phyloP scores from a whole-genome alignment of 2,888 invertebrate genomes.

The Hymenopus coronatus region DNA sequence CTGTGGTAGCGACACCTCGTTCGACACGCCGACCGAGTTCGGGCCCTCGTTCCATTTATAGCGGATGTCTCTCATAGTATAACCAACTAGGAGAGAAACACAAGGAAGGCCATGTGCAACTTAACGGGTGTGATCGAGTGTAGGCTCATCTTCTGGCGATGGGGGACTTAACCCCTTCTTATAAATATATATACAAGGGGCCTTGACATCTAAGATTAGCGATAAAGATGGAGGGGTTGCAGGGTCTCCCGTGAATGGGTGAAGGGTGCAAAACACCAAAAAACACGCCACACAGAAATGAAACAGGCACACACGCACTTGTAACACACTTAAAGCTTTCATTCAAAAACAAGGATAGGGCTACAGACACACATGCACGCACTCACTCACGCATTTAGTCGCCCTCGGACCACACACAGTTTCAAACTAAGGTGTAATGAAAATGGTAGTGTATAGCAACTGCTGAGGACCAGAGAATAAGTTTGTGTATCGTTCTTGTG shows the following conservation, averaged over 20 bases:
- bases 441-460: neutral
- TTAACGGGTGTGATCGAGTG: slow-evolving; percentile 12
- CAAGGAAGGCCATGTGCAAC: slow-evolving; percentile 22
- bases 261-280: neutral
- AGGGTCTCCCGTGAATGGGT: neutral
- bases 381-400: neutral
- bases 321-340: neutral
- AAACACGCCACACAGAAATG: neutral
- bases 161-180: neutral
- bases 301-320: neutral
- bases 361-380: slow-evolving; percentile 9
- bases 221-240: neutral
- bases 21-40: slow-evolving; percentile 92
- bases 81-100: slow-evolving; percentile 72
- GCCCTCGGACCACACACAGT: neutral
- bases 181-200: neutral
- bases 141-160: neutral
- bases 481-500: neutral
- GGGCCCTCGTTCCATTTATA: slow-evolving; percentile 96
- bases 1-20: slow-evolving; percentile 94
- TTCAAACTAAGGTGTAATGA: neutral
- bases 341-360: neutral
- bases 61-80: slow-evolving; percentile 96
- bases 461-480: slow-evolving; percentile 18
- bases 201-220: neutral